Conservation (phyloP, 1,140 invertebrate genomes). For the Drosophila pallidifrons region DNA sequence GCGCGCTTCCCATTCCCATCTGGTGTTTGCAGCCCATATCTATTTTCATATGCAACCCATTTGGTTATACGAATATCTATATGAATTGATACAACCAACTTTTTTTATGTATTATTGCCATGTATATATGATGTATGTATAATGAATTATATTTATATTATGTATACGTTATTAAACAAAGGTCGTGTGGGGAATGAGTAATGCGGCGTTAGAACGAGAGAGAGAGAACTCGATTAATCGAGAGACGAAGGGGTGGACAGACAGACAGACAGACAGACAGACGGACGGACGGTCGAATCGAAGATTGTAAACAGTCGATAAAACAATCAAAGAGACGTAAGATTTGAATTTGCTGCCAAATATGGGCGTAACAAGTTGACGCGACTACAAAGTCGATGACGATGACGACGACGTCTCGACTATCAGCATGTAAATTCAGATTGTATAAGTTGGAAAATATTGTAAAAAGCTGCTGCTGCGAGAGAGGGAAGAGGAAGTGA, state of each 20-base stretch:
- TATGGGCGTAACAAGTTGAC: conserved; percentile 54
- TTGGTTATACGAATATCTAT: conserved; percentile 33
- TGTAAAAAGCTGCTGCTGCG: conserved; percentile 5
- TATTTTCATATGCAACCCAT: conserved; percentile 24
- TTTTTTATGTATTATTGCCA: conserved; percentile 12
- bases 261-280: neutral
- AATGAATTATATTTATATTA: conserved; percentile 24
- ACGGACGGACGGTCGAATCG: neutral
- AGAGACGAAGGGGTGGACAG: conserved; percentile 1
- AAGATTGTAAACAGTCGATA: conserved; percentile 49
- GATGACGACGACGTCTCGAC: conserved; percentile 21
- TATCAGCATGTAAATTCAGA: conserved; percentile 44
- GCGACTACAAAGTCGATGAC: conserved; percentile 33
- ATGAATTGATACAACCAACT: neutral
- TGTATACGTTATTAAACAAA: conserved; percentile 45
- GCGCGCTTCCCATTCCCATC: neutral
- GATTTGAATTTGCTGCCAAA: conserved; percentile 57
- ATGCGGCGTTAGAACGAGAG: conserved; percentile 27
- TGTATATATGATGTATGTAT: conserved; percentile 13
- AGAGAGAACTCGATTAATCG: conserved; percentile 22
- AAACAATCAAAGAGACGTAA: conserved; percentile 49
- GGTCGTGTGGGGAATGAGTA: conserved; percentile 55
- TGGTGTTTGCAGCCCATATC: conserved; percentile 1
- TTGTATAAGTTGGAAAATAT: conserved; percentile 30
- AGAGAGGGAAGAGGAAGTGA: conserved; percentile 21